Evolutionary conservation across 92 coral and sea anemone genomes (phyloP), one percentile per base, ranked within the genome.

Genomic region (Epizoanthus illoricatus): DNA sequence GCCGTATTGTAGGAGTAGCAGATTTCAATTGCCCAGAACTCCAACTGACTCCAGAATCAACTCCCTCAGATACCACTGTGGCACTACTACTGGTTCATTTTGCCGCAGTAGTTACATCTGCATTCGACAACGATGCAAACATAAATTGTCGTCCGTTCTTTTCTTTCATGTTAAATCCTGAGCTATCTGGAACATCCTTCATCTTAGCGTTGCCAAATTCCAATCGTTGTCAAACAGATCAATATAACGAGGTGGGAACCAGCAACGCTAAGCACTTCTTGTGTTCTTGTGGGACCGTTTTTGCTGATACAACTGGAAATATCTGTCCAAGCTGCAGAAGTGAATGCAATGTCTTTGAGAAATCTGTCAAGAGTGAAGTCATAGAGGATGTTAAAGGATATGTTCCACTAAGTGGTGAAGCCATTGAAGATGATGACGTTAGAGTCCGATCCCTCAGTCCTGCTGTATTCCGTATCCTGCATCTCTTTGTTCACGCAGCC

Each of bases 401-500:
- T 72, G 78, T 72, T 72, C 58, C 33, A 8, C 58, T 73, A 20
- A 73, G n/a, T 13, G n/a, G 6, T 45, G 78, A 43, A 42, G 78
- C 41, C 16, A 24, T 12, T 43, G 71, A 66, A 66, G 40, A 66
- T 28, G 24, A 9, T 17, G 57, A 55, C 10, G 23, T 45, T 15
- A 73, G 59, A 45, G 78, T 45, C n/a, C 36, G 78, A 11, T n/a
- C 56, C 56, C 64, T 86, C 70, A 57, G 67, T 23, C 80, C 89
- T 47, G 65, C 85, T 42, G 85, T 86, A 5, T 80, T 47, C 66
- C 85, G 89, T 15, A 75, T 83, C n/a, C 42, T 86, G 55, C 85
- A 86, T 80, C 74, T 86, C 66, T 71, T 86, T 75, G 89, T 86
- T 63, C 70, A 86, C 78, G 89, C 85, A 20, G 17, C 84, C 45